Evolutionary conservation across 2,888 invertebrate species (phyloP), one percentile per base, ranked within the genome.

Genomic region (Polymixis flavicincta): DNA sequence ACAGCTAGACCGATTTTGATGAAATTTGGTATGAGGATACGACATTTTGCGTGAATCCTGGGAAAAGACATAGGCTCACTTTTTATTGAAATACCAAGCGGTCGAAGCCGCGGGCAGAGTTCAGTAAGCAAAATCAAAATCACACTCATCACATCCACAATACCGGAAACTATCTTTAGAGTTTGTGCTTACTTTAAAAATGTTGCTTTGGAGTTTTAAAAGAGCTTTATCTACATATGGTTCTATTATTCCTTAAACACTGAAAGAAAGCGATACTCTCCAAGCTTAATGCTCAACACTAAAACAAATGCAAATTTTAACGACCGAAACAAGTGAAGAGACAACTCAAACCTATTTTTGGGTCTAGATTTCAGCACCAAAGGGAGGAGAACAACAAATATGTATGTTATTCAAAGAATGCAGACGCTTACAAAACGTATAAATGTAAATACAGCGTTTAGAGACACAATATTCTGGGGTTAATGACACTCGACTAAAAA

Each of bases 401-500:
- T 76, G 71, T 68, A 84, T 65, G 83, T 61, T 76, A 83, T 85
- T 69, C 74, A 63, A 54, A 78, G 63, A 78, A 80, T 75, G 78
- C 83, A 85, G 87, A 87, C 86, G 65, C 25, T 74, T 57, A 9
- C 32, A 72, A 80, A 71, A 78, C 76, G 55, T 78, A 72, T 71
- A 74, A 78, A 85, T 87, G 82, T 83, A 76, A 87, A 86, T 83
- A 70, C 66, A 66, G 8, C 11, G 52, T 74, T 74, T 57, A 14
- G 69, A 82, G 81, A 82, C 78, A 80, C 66, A 68, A 74, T 80
- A 78, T 73, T 74, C 66, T 68, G 69, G 68, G 87, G 87, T 82
- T 85, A 86, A 82, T 64, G 87, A 86, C 87, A 70, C 76, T 22
- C 1, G 54, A 64, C 85, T 84, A 87, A 85, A 87, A 88, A 88